Base-by-base conservation (phyloP, 2,113 vertebrate genomes). In the Eulemur macaco region DNA sequence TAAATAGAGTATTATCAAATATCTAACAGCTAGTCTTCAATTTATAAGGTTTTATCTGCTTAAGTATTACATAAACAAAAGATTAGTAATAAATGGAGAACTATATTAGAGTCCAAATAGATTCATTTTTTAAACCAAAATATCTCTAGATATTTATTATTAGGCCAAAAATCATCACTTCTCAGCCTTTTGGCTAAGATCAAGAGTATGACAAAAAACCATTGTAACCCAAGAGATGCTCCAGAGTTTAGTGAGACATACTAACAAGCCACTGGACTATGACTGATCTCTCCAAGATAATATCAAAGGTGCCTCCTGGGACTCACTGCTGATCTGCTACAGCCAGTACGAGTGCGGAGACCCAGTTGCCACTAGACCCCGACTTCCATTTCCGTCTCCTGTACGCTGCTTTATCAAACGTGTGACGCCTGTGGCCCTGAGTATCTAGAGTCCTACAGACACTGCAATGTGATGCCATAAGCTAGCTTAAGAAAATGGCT, bases 1-100 rank as follows among this genome's bases (percentile, higher is more conserved):
- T 83, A 91, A 96, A 92, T 11, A 88, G 3, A 37, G 14, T 27
- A 88, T 52, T 82, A 90, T 71, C 69, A 73, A 81, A 89, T 84
- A 92, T 25, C 34, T 66, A 94, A 47, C 18, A 80, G 71, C 21
- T 54, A 81, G 42, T 54, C 66, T 89, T 82, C 34, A 66, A 88
- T 93, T 90, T 91, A 45, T 84, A 94, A 95, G 52, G 14, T 47
- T 76, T 94, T 15, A 37, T 85, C 63, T 86, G 14, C 21, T 69
- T 90, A 96, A 73, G 23, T 64, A 91, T 69, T 74, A 90, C 6
- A 84, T 1, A 58, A 9, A 68, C 6, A 74, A 92, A 96, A 85
- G 14, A 73, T 39, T 63, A 80, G n/a, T 86, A 87, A 96, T 56
- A 81, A 76, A 37, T 34, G 12, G 1, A 84, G 13, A 96, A 89